Base-by-base conservation (phyloP, 2,113 vertebrate species). In the Campylorhamphus procurvoides region DNA sequence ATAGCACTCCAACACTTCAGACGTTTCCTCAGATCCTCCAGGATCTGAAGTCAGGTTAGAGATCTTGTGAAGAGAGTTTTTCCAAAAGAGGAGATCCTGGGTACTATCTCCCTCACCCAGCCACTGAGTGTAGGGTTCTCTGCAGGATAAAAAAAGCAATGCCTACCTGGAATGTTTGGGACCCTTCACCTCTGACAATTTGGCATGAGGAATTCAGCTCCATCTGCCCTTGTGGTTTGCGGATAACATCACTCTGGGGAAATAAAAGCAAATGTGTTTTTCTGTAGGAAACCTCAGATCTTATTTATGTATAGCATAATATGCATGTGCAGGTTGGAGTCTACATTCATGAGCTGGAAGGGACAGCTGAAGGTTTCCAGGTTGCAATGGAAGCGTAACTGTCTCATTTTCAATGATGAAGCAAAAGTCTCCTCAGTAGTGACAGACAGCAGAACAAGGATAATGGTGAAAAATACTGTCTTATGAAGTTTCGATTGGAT, bases 151-250 rank as follows among this genome's bases (percentile, higher is more conserved):
- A 47, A 55, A 91, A 92, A 76, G 28, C 47, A 93, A 69, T 0
- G 3, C 97, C 97, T 62, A 99, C 99, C 95, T 99, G 99, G 97
- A 99, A 99, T 2, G 98, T 99, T 87, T 99, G 98, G 1, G 98
- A 98, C 87, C 98, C 99, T 93, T 99, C 99, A 79, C 98, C 98
- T 37, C 98, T 98, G 25, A 98, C 85, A 47, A 99, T 98, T 46
- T 98, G 97, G 93, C 99, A 99, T 0, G 97, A 99, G 3, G 98
- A 98, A 97, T 98, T 98, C 82, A 99, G 98, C 95, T 99, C 98
- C 80, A 99, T 98, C 97, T 98, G 98, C 74, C 99, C 99, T 95
- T 98, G 98, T 72, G 99, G 99, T 93, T 99, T 99, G 94, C 97
- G 96, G 97, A 99, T 99, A 83, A 99, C 98, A 5, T 99, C 99